phyloP scores from a whole-genome alignment of 2,113 vertebrate species.

The Lethenteron camtschaticum region DNA sequence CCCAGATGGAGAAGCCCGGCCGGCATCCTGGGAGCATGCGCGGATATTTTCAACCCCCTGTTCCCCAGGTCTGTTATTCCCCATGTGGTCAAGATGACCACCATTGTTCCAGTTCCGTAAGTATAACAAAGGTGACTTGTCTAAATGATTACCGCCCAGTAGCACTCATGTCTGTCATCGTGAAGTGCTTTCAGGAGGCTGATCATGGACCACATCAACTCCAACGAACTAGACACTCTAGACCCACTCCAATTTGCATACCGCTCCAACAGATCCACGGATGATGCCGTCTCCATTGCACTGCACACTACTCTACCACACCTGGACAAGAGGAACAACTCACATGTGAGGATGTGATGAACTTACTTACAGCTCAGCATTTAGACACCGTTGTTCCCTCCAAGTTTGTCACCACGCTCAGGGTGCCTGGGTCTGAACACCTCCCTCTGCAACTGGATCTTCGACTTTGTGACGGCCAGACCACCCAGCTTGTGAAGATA shows the following conservation, averaged over 20 bases:
- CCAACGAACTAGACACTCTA: not conserved
- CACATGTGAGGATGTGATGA: not conserved
- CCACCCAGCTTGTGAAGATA: not conserved
- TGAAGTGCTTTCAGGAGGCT: constrained; percentile 2
- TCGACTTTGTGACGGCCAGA: not conserved
- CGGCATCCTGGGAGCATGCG: not conserved
- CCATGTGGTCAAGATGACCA: not conserved
- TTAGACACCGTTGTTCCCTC: constrained; percentile 1
- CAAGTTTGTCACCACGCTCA: constrained; percentile 1
- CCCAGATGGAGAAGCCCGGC: not conserved
- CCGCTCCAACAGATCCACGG: constrained; percentile 4
- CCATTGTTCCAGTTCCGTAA: not conserved
- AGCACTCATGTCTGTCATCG: constrained; percentile 2
- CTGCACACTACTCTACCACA: not conserved
- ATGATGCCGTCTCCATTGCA: not conserved
- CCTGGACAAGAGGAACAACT: constrained; percentile 3
- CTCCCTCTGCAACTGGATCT: not conserved
- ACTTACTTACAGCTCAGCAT: not conserved
- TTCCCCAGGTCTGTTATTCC: not conserved
- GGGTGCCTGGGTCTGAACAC: not conserved
- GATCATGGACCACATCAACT: not conserved
- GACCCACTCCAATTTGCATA: not conserved
- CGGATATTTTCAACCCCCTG: not conserved
- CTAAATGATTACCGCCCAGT: constrained; percentile 1
- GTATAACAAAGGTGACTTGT: not conserved